Conservation (phyloP, 1,140 invertebrate species). For the Cyclargus thomasi region DNA sequence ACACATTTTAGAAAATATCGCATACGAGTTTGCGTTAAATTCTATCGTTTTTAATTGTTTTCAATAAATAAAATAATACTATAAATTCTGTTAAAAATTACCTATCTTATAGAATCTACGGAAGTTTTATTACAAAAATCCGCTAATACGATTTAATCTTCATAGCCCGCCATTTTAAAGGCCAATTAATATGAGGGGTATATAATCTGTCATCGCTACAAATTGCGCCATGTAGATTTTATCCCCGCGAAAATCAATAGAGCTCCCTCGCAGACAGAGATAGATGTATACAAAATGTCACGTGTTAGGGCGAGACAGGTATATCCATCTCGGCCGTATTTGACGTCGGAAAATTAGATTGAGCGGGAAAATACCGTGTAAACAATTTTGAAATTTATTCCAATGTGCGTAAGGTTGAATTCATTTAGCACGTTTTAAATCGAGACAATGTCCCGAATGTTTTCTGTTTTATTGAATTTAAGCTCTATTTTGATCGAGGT, state of each 20-base stretch:
- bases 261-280: slow-evolving; percentile 36
- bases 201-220: slow-evolving; percentile 29
- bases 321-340: slow-evolving; percentile 35
- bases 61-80: no score
- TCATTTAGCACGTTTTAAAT: slow-evolving; percentile 10
- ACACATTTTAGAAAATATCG: no score
- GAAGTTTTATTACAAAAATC: no score
- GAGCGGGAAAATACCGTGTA: not conserved
- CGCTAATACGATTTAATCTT: not conserved
- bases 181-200: not conserved
- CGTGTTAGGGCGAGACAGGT: slow-evolving; percentile 31
- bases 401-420: slow-evolving; percentile 13
- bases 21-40: no score
- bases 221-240: slow-evolving; percentile 50
- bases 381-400: slow-evolving; percentile 23
- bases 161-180: not conserved
- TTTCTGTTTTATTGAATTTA: slow-evolving; percentile 25
- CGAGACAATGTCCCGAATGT: slow-evolving; percentile 19
- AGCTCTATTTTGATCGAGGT: slow-evolving; percentile 18
- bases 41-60: no score
- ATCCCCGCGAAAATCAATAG: slow-evolving; percentile 57
- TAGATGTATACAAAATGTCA: slow-evolving; percentile 14
- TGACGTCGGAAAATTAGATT: slow-evolving; percentile 44
- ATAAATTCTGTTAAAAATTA: no score
- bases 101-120: no score